A percentile compares a stretch with the other conserved stretches of the same genome.
Conservation (phyloP, 2,797 vertebrate genomes). For the Pseudocheirus occidentalis region DNA sequence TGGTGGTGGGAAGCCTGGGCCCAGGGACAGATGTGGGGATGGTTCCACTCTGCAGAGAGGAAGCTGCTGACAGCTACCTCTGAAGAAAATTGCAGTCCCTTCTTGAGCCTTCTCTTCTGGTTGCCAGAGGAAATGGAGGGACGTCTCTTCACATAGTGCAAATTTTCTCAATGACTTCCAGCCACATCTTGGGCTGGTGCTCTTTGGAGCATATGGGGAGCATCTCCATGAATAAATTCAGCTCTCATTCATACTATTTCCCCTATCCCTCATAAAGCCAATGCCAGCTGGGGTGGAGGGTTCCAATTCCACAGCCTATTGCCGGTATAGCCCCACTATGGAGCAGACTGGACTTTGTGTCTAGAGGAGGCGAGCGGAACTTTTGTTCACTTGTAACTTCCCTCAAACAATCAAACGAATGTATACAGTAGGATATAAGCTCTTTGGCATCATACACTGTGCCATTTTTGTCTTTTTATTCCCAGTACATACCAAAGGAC, state of each 20-base stretch:
- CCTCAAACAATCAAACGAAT: neutral
- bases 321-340: neutral
- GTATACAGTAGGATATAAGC: neutral
- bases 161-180: neutral
- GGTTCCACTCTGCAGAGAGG: neutral
- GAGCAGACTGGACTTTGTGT: neutral
- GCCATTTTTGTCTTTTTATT: neutral
- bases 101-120: neutral
- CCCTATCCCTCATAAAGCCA: neutral
- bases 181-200: neutral
- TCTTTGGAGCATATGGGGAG: neutral
- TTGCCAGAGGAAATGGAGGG: neutral
- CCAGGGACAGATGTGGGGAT: neutral
- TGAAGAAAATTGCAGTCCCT: neutral
- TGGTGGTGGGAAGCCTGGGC: neutral
- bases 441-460: neutral
- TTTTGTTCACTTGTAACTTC: neutral
- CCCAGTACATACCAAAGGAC: neutral
- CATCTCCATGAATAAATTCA: neutral
- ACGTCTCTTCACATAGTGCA: neutral
- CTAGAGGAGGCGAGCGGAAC: neutral
- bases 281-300: neutral
- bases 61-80: neutral
- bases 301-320: neutral
- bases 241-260: neutral